Conservation (phyloP, 2,113 vertebrate species). For the Tyto alba region DNA sequence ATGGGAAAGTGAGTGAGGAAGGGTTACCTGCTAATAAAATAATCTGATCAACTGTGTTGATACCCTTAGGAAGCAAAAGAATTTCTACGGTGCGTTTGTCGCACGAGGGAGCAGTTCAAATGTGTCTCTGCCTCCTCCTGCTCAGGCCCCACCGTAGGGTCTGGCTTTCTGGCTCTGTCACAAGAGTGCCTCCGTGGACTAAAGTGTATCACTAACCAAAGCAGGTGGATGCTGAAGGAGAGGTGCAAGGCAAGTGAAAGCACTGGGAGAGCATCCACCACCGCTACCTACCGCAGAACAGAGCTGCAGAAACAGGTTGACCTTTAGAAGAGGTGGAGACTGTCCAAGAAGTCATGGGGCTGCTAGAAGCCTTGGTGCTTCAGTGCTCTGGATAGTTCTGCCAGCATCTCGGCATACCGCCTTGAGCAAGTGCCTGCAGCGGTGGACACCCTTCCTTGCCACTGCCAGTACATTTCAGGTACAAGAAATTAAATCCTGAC, state of each 20-base stretch:
- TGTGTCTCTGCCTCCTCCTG: neutral
- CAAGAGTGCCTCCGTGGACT: neutral
- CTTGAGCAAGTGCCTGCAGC: neutral
- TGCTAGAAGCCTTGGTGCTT: neutral
- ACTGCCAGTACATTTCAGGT: neutral
- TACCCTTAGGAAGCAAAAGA: neutral
- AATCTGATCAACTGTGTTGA: neutral
- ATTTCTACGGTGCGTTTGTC: neutral
- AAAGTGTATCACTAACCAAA: neutral
- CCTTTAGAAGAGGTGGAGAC: neutral
- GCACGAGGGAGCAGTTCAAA: neutral
- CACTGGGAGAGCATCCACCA: neutral
- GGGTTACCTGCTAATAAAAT: neutral
- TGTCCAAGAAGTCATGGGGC: neutral
- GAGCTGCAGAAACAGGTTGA: neutral
- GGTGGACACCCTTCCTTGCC: neutral
- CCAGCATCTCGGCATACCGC: neutral
- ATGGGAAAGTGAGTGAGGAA: neutral
- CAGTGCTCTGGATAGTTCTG: neutral
- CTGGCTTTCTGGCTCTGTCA: neutral
- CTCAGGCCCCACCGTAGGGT: neutral
- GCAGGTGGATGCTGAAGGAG: neutral
- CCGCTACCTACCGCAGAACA: neutral
- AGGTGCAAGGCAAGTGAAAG: neutral
- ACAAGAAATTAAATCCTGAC: neutral